Evolutionary conservation across 2,113 vertebrate species (phyloP), one percentile per base, ranked within the genome.

Genomic region (Anolis carolinensis): DNA sequence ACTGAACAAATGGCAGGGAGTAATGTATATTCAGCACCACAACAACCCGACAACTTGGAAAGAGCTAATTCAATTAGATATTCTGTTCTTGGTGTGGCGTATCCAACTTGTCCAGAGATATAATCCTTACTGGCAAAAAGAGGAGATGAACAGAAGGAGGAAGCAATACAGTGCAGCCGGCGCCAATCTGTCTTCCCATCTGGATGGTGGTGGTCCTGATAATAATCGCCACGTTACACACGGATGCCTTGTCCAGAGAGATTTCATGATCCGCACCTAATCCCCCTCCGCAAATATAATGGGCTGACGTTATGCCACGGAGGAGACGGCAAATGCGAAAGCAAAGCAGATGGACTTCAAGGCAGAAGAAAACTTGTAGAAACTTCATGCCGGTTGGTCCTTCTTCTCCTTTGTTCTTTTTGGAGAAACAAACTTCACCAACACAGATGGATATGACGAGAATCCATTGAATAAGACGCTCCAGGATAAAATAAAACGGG

Each of bases 61-160:
- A 91, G 78, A 79, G 14, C 34, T 84, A 93, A 95, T 93, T 94
- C 87, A 79, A 68, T 16, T 85, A 94, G 78, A 89, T 88, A 89
- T 1, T 88, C 81, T 86, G 81, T 87, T 67, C 74, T 39, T 71
- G 92, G 88, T 67, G 1, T 1, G 83, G 87, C 78, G 74, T 67
- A 90, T 90, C 90, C 89, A 91, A 76, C 90, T 91, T 82, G 88
- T 88, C 86, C 25, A 0, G 83, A 91, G 82, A 65, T 5, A 21
- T 91, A 39, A 92, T 93, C 88, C 27, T 68, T 74, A 74, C 86
- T 95, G 93, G 95, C 92, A 93, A 76, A 86, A 87, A 89, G 30
- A 0, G 92, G 77, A 84, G 52, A n/a, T 23, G 93, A 93, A 81
- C 94, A 95, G 96, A 94, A 95, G 94, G 94, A 4, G 81, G 76